These are phyloP conservation scores for Ciconia maguari DNA, from an alignment of 2,113 vertebrate species.

Conservation along the genomic window DNA sequence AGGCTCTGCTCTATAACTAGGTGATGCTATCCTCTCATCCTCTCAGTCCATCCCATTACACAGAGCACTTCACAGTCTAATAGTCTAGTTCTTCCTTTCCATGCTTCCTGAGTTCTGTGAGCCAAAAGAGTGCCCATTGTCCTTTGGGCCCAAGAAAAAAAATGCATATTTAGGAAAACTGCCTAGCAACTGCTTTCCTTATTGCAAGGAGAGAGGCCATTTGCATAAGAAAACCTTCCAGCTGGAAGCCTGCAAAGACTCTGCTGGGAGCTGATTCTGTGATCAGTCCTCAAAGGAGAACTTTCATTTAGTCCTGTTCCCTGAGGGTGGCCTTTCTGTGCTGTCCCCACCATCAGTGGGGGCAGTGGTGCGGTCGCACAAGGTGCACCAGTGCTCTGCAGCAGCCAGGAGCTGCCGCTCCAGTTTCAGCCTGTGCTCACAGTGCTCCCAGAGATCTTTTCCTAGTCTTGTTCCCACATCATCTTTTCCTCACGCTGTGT, in stretches of 20 bases:
- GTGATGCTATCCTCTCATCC: background rate
- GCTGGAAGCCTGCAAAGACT: constrained; percentile 49
- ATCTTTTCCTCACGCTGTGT: constrained; percentile 23
- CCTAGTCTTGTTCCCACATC: constrained; percentile 43
- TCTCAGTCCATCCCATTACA: background rate
- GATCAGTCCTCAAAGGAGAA: constrained; percentile 58
- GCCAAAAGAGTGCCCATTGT: constrained; percentile 59
- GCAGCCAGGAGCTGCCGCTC: background rate
- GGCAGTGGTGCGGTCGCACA: background rate
- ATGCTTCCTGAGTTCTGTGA: constrained; percentile 55
- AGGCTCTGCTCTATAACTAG: background rate
- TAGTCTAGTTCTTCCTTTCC: constrained; percentile 43
- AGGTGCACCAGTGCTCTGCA: background rate
- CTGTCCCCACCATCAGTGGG: background rate
- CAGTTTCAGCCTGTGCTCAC: background rate
- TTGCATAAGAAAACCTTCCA: constrained; percentile 71
- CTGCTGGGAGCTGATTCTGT: constrained; percentile 32
- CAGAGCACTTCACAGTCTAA: constrained; percentile 17
- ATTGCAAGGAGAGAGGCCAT: constrained; percentile 61
- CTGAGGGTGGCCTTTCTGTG: constrained; percentile 46
- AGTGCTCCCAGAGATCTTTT: constrained; percentile 20
- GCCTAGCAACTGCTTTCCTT: constrained; percentile 74
- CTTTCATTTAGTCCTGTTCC: background rate
- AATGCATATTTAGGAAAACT: constrained; percentile 64
- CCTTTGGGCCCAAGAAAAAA: constrained; percentile 18